Percentiles rank a stretch among this genome's conserved stretches.
Conservation (phyloP, 2,797 vertebrate species). For the Rhodeus uyekii region DNA sequence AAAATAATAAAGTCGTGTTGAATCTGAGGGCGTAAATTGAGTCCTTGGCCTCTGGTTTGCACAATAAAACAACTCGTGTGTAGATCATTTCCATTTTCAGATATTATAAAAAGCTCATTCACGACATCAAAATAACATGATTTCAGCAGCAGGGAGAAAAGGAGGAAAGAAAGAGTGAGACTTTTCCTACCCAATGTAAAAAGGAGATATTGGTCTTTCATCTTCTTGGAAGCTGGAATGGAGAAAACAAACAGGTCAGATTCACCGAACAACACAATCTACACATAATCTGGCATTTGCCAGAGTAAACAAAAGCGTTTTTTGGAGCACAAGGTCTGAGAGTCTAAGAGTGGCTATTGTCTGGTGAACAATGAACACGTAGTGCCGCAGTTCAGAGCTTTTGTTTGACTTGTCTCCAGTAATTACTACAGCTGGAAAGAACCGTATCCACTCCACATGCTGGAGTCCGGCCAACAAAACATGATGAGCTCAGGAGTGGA, state of each 20-base stretch:
- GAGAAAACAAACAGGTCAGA: constrained; percentile 36
- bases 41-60: constrained; percentile 3
- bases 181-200: constrained; percentile 87
- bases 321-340: constrained; percentile 49
- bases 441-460: constrained; percentile 32
- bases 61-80: background rate
- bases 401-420: constrained; percentile 70
- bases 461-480: constrained; percentile 57
- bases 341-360: constrained; percentile 66
- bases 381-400: constrained; percentile 63
- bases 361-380: constrained; percentile 68
- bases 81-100: background rate
- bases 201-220: constrained; percentile 89
- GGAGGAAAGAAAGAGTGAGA: background rate
- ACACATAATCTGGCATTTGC: constrained; percentile 11
- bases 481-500: constrained; percentile 62
- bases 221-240: constrained; percentile 85
- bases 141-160: background rate
- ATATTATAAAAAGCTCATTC: background rate
- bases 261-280: constrained; percentile 49
- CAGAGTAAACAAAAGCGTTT: constrained; percentile 37
- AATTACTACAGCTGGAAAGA: constrained; percentile 67
- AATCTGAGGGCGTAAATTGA: background rate
- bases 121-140: background rate
- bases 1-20: background rate